phyloP scores from a whole-genome alignment of 2,113 vertebrate genomes.

The Phylloscopus trochilus region DNA sequence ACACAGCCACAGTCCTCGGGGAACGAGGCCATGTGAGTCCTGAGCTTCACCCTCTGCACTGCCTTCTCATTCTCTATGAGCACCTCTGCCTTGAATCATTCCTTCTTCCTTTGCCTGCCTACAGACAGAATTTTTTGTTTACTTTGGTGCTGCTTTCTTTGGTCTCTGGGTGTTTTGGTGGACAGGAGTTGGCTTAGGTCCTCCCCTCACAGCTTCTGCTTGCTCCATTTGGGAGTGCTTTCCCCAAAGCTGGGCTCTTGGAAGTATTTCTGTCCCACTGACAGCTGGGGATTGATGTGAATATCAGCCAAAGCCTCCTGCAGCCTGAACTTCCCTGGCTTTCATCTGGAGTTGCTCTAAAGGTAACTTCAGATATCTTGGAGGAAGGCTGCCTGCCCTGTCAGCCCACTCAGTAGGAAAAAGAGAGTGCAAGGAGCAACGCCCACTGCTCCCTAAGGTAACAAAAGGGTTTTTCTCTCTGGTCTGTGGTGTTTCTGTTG shows the following conservation, averaged over 20 bases:
- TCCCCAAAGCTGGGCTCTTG: neutral
- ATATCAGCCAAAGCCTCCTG: neutral
- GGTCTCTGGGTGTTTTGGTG: neutral
- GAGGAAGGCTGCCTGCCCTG: neutral
- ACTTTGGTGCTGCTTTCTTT: neutral
- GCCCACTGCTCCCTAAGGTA: too few relatives aligned
- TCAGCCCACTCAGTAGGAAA: neutral
- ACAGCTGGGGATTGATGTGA: neutral
- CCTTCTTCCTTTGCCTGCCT: neutral
- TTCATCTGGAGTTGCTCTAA: neutral
- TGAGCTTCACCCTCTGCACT: neutral
- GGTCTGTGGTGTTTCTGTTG: neutral
- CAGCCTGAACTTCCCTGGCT: neutral
- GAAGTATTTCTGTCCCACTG: neutral
- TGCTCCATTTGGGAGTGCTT: neutral
- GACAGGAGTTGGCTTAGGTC: neutral
- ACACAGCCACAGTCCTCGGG: neutral
- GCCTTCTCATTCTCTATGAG: neutral
- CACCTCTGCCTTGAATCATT: neutral
- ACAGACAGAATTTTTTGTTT: neutral
- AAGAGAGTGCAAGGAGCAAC: neutral
- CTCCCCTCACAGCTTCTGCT: neutral
- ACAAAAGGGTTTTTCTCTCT: neutral
- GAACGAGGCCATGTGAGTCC: neutral
- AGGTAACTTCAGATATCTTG: neutral